phyloP scores from a whole-genome alignment of 2,113 vertebrate genomes.

The Gasterosteus aculeatus region DNA sequence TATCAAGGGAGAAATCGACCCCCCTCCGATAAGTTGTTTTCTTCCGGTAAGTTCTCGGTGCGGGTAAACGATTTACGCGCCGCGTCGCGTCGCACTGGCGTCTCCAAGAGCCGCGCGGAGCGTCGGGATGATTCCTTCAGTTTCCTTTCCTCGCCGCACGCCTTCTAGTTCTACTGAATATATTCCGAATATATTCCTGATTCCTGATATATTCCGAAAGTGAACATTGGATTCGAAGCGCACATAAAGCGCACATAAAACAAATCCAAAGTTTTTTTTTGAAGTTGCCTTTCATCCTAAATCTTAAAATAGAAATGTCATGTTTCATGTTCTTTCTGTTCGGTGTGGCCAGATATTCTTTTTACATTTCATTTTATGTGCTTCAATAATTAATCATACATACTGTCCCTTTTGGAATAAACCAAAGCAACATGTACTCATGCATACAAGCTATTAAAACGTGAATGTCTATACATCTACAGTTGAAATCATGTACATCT shows the following conservation, averaged over 20 bases:
- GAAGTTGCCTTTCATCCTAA: not conserved
- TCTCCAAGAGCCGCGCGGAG: not conserved
- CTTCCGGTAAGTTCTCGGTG: not conserved
- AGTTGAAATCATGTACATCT: not conserved
- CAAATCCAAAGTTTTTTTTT: not conserved
- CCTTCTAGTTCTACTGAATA: not conserved
- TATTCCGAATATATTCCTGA: too few species aligned
- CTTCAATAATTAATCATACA: not conserved
- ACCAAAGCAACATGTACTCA: not conserved
- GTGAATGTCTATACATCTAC: not conserved
- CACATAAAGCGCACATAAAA: fast-evolving
- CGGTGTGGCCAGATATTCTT: not conserved
- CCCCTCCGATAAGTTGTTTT: too few species aligned
- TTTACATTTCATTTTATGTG: not conserved
- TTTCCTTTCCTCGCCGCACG: not conserved
- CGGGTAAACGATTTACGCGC: not conserved
- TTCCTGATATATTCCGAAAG: too few species aligned
- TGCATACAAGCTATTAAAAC: not conserved
- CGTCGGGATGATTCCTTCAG: not conserved
- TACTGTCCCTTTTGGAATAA: not conserved
- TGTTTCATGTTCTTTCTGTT: not conserved
- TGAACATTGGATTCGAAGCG: too few species aligned
- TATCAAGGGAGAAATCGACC: too few species aligned
- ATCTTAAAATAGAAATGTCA: not conserved
- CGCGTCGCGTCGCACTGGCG: too few species aligned